Evolutionary conservation across 2,888 invertebrate species (phyloP).

Genomic region (Hyposoter didymator): DNA sequence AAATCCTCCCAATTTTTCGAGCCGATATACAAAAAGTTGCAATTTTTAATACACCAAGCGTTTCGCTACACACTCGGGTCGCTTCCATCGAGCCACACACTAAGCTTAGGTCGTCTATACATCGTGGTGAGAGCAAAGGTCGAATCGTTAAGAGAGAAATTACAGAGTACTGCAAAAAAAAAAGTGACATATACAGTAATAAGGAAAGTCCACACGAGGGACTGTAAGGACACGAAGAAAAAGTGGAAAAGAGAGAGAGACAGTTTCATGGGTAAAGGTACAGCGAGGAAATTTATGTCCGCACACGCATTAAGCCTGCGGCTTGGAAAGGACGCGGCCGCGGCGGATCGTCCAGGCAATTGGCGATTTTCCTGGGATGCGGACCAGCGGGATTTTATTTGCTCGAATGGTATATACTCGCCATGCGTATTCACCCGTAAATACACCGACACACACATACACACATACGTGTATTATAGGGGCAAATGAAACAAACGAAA

Average conservation of each 20-base stretch:
- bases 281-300: constrained; percentile 56
- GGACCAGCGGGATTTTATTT: constrained; percentile 61
- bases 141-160: constrained; percentile 7
- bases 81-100: neutral
- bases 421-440: constrained; percentile 29
- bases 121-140: constrained; percentile 32
- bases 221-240: constrained; percentile 9
- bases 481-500: constrained; percentile 78
- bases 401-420: constrained; percentile 54
- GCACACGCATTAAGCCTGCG: constrained; percentile 54
- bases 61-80: neutral
- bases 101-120: too few relatives aligned
- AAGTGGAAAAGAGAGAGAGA: constrained; percentile 23
- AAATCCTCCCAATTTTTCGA: too few relatives aligned
- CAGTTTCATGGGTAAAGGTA: constrained; percentile 1
- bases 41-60: neutral
- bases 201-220: neutral
- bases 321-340: constrained; percentile 25
- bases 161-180: neutral
- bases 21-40: neutral
- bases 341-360: constrained; percentile 39
- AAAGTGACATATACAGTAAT: neutral
- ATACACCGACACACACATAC: neutral
- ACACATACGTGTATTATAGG: constrained; percentile 69
- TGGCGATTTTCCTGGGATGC: constrained; percentile 30